Evolutionary conservation across 2,113 vertebrate species (phyloP), one percentile per base, ranked within the genome.

Genomic region (Pomatostomus ruficeps): DNA sequence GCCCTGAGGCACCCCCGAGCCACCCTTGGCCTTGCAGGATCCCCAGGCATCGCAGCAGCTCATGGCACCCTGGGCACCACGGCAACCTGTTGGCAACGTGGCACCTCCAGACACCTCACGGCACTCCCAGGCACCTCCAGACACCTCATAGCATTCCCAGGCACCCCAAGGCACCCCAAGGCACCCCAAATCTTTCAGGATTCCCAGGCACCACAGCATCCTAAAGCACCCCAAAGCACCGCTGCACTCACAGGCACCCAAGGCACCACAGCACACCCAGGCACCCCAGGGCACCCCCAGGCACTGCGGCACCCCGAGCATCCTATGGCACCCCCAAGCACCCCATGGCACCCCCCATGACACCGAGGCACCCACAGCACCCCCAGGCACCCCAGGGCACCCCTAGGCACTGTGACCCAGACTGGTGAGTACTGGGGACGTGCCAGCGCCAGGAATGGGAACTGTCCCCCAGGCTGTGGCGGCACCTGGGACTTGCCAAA

Each of bases 391-490:
- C 22, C 42, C 42, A 14, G 10, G 58, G 59, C 46, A n/a, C 11
- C 26, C 35, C 14, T 1, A 18, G 14, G 46, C n/a, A 14, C 28
- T 31, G 12, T 9, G 4, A 45, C 33, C 36, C 68, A 24, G 10
- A 45, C 59, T 7, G 20, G 19, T 0, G 14, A 29, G 38, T 51
- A 28, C 52, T 9, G n/a, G 63, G 36, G 4, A 9, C 16, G 54
- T 15, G 29, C 71, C 87, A 55, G 23, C 24, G 43, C 15, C 22
- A n/a, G 14, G 49, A 42, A 36, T 3, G 22, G 31, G 35, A 71
- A 4, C 21, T 2, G 1, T 42, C 4, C 24, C 28, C 21, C 9
- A 24, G 14, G 14, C 4, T 43, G 25, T 1, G 10, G 33, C 26
- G 16, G 9, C 25, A 45, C 21, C 8, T 7, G 38, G 42, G 28